These are phyloP conservation scores for Leucoraja erinaceus DNA, from an alignment of 2,113 vertebrate genomes.

Conservation along the genomic window DNA sequence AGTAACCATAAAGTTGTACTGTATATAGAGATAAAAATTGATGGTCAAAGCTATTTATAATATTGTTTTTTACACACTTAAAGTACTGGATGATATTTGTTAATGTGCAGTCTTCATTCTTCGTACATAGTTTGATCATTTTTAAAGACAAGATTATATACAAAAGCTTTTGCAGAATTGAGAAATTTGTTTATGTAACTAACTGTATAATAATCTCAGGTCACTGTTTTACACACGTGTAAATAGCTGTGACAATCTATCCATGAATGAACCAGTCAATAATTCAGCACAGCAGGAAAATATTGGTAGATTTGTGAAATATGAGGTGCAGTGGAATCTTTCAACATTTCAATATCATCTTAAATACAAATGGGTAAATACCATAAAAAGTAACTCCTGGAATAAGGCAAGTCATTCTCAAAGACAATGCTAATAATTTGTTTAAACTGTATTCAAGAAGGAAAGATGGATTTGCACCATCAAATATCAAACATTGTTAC, in stretches of 20 bases:
- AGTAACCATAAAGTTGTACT: neutral
- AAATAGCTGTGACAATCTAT: neutral
- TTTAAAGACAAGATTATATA: neutral
- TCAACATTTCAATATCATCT: neutral
- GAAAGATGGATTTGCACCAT: neutral
- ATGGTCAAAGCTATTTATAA: neutral
- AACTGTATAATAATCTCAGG: neutral
- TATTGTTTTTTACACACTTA: neutral
- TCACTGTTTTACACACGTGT: neutral
- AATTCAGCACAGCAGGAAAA: neutral
- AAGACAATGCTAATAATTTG: neutral
- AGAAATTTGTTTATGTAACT: neutral
- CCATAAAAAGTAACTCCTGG: neutral
- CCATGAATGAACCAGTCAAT: neutral
- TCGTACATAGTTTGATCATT: neutral
- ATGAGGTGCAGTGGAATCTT: neutral
- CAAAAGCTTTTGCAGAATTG: neutral
- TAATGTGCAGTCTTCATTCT: neutral
- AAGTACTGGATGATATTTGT: neutral
- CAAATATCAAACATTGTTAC: neutral
- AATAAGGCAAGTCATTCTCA: neutral
- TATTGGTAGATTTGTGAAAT: neutral
- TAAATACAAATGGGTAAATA: neutral
- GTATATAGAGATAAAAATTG: neutral
- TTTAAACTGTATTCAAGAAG: neutral